Base-by-base conservation (phyloP, 37 sponge, comb jelly and placozoan species). In the Ianthella basta region DNA sequence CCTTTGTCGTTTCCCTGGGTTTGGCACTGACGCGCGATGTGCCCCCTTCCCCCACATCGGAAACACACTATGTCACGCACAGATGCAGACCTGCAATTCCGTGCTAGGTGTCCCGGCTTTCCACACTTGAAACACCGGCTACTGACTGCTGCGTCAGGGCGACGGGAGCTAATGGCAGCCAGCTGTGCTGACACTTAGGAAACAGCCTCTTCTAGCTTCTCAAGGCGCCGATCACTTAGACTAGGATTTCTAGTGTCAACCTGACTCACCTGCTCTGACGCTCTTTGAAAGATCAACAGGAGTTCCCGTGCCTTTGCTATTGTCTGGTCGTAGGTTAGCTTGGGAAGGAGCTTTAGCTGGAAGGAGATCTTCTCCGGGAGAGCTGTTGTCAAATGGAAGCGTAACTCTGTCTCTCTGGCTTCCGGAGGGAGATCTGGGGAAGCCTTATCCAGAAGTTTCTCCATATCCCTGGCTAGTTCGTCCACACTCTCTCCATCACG, bases 401-500 rank as follows among this genome's bases (percentile, higher is more conserved):
- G 39, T 5, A 72, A 36, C 74, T 72, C 35, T 3, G 74, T 38
- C 6, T 72, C 74, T 12, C 27, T 72, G 35, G 13, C 74, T 30
- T 72, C 74, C 21, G 35, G 1, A 21, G 74, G 12, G 39, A n/a
- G n/a, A 12, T 12, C 74, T 16, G 74, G 74, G 12, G 74, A 72
- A 6, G 74, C 74, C 74, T 34, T 33, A 5, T 72, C 27, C 74
- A 72, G 37, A 3, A 72, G 36, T 36, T 72, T 72, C 27, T 72
- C 74, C 5, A 72, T 72, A 30, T 72, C 74, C 10, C 74, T n/a
- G 4, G 74, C 74, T 12, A 72, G 12, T 72, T 72, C 74, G 27
- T 72, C 74, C 3, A 72, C 36, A 14, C 74, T 72, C 74, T 72
- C 74, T 14, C 37, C 6, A 33, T 72, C 74, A 36, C 74, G 74